These are phyloP conservation scores for Centropristis striata DNA, from an alignment of 2,113 vertebrate genomes.

Conservation along the genomic window DNA sequence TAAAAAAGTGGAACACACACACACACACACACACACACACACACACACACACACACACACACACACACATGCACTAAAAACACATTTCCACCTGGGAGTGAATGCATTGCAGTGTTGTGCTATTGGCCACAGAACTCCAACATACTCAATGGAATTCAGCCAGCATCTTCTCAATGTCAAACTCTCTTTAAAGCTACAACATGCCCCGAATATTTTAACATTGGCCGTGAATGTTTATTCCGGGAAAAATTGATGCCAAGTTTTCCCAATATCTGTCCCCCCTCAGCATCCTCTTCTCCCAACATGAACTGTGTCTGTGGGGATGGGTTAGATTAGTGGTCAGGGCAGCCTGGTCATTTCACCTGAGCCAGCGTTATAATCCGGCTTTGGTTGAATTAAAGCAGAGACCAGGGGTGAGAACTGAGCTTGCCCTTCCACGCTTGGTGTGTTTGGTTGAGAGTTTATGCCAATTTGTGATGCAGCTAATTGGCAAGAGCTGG, in stretches of 20 bases:
- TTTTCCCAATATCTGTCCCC: conserved; percentile 6
- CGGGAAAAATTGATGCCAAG: background rate
- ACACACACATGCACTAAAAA: background rate
- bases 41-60: background rate
- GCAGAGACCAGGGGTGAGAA: conserved; percentile 15
- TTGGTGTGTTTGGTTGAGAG: conserved; percentile 19
- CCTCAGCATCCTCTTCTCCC: background rate
- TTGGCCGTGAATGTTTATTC: conserved; percentile 27
- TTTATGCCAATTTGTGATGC: conserved; percentile 33
- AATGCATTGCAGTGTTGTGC: conserved; percentile 29
- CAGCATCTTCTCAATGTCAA: conserved; percentile 51
- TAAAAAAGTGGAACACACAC: conserved; percentile 21
- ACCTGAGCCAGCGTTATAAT: conserved; percentile 50
- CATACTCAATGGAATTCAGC: conserved; percentile 42
- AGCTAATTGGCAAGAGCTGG: conserved; percentile 30
- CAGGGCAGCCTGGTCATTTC: conserved; percentile 31
- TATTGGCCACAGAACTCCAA: conserved; percentile 33
- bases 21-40: background rate
- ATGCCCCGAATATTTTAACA: conserved; percentile 40
- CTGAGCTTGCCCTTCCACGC: background rate
- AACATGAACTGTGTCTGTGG: conserved; percentile 6
- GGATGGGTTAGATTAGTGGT: conserved; percentile 19
- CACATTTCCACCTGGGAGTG: conserved; percentile 37
- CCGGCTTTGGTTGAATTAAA: conserved; percentile 50
- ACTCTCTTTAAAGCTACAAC: conserved; percentile 39